Percentiles rank a stretch among this genome's conserved stretches.
Conservation (phyloP, 2,888 invertebrate species). For the Itoplectis maculator region DNA sequence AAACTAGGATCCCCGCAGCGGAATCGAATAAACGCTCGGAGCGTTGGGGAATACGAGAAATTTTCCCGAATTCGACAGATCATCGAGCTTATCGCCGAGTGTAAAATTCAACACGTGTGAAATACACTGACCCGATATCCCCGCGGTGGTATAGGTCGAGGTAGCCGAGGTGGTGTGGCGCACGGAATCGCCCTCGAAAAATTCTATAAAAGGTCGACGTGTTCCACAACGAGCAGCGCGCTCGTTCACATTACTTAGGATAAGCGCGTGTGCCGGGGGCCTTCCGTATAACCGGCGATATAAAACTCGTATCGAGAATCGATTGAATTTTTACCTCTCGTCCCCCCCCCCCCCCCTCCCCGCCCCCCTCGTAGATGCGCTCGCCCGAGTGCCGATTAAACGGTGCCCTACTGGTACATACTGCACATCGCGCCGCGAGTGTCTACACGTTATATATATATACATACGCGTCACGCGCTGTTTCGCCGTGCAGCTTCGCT, state of each 20-base stretch:
- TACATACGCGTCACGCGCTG: neutral
- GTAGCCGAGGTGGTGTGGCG: too few relatives aligned
- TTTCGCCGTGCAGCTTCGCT: conserved; percentile 28
- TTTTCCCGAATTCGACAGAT: neutral
- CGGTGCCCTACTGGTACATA: neutral
- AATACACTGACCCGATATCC: conserved; percentile 32
- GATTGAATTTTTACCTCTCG: conserved; percentile 69
- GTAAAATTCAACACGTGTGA: conserved; percentile 46
- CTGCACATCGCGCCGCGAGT: neutral
- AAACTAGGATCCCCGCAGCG: neutral
- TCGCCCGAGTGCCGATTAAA: neutral
- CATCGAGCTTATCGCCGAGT: conserved; percentile 14
- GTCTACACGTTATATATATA: conserved; percentile 1
- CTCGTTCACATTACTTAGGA: conserved; percentile 65
- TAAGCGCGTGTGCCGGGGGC: conserved; percentile 40
- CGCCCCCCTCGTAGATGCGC: conserved; percentile 29
- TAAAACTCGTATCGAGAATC: conserved; percentile 68
- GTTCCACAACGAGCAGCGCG: conserved; percentile 54
- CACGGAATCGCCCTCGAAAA: conserved; percentile 30
- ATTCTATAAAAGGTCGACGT: conserved; percentile 50
- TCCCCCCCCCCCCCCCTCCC: too few relatives aligned
- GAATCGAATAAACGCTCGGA: conserved; percentile 2
- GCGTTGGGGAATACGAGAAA: neutral
- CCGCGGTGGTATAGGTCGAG: too few relatives aligned
- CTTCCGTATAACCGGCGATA: conserved; percentile 27